Evolutionary conservation across 2,888 invertebrate genomes (phyloP).

Genomic region (Anorthoa munda): DNA sequence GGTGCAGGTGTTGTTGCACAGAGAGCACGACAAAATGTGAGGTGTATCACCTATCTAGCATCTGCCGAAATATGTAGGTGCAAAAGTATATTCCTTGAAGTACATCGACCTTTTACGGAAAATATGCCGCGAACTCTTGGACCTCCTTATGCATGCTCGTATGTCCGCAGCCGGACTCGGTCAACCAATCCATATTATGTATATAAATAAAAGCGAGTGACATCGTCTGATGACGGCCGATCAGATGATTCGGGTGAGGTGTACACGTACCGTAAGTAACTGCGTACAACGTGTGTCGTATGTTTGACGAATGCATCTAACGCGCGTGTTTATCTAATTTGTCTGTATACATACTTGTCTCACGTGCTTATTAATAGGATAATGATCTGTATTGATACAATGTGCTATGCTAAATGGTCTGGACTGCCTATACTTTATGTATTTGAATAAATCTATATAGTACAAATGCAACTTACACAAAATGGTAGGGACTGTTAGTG

Average conservation of each 20-base stretch:
- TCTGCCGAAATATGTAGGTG: too few species aligned
- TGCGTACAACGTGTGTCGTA: neutral
- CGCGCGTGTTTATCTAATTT: constrained; percentile 25
- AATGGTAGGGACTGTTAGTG: constrained; percentile 98
- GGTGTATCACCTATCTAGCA: neutral
- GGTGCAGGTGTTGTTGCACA: too few species aligned
- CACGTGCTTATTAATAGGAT: constrained; percentile 35
- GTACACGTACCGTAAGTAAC: neutral
- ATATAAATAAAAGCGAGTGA: neutral
- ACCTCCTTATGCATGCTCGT: too few species aligned
- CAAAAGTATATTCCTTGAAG: too few species aligned
- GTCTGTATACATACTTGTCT: constrained; percentile 11
- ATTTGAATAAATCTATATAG: neutral
- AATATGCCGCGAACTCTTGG: too few species aligned
- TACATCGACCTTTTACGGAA: too few species aligned
- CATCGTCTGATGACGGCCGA: neutral
- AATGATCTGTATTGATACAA: constrained; percentile 17
- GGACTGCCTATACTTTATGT: neutral
- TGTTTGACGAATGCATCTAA: constrained; percentile 17
- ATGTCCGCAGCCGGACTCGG: too few species aligned
- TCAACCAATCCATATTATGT: too few species aligned
- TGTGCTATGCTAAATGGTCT: constrained; percentile 4
- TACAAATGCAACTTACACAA: constrained; percentile 93
- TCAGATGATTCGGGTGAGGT: neutral
- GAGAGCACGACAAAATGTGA: too few species aligned